A percentile compares a stretch with the other conserved stretches of the same genome.
Evolutionary conservation across 2,888 invertebrate species (phyloP).

Genomic region (Saturnia japonica): DNA sequence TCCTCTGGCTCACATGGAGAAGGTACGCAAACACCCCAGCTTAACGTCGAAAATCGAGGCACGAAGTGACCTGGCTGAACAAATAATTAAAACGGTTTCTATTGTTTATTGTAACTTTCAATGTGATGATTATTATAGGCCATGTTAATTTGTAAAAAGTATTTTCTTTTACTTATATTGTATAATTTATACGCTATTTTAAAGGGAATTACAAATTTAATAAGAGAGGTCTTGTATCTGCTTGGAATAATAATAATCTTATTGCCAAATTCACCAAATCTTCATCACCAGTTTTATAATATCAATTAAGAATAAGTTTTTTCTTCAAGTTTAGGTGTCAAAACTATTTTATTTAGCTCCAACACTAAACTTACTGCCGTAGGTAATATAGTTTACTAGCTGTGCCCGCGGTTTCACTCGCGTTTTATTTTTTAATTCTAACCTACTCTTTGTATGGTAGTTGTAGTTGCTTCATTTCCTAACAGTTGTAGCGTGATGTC

Average conservation of each 20-base stretch:
- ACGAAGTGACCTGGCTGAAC: constrained; percentile 87
- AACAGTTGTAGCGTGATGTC: no score
- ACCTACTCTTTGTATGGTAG: no score
- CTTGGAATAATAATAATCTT: no score
- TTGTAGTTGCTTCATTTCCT: no score
- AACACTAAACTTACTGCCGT: background rate
- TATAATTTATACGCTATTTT: no score
- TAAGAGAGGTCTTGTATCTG: no score
- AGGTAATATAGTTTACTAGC: background rate
- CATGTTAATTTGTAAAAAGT: no score
- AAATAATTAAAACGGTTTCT: constrained; percentile 56
- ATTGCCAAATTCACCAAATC: no score
- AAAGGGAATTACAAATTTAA: no score
- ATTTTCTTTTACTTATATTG: no score
- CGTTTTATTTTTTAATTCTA: no score
- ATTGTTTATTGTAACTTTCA: constrained; percentile 13
- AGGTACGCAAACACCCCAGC: constrained; percentile 88
- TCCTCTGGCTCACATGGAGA: constrained; percentile 83
- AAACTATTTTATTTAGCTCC: background rate
- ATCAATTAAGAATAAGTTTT: background rate
- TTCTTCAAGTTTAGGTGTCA: background rate
- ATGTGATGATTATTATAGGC: background rate
- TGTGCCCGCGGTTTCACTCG: no score
- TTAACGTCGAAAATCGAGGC: constrained; percentile 86
- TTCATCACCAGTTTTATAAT: background rate